Evolutionary conservation across 1,140 invertebrate species (phyloP).

Genomic region (Neelides sp.): DNA sequence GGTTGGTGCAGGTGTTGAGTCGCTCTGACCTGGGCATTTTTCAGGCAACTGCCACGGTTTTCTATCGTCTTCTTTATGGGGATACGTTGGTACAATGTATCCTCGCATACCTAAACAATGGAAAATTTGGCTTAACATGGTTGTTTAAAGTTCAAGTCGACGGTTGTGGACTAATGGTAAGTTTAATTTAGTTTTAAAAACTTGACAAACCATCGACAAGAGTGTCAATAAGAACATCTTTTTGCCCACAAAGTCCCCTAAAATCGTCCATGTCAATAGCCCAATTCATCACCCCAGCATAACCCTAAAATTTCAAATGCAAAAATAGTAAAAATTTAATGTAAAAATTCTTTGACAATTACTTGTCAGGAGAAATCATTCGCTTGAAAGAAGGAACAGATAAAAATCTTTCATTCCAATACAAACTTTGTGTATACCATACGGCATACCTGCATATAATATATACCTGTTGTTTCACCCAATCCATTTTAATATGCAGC

Average conservation of each 20-base stretch:
- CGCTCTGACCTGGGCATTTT: constrained; percentile 5
- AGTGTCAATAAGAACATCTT: constrained; percentile 56
- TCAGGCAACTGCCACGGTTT: no score
- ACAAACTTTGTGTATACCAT: no score
- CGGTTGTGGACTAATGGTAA: constrained; percentile 7
- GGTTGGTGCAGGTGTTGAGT: constrained; percentile 7
- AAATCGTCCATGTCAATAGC: constrained; percentile 80
- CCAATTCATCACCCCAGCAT: no score
- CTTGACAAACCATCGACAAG: constrained; percentile 45
- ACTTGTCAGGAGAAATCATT: no score
- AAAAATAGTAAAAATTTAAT: no score
- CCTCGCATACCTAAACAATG: constrained; percentile 44
- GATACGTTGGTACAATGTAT: constrained; percentile 57
- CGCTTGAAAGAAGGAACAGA: no score
- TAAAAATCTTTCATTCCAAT: no score
- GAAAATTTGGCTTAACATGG: neutral
- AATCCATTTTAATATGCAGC: constrained; percentile 75
- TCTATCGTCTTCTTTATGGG: no score
- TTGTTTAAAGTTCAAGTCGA: constrained; percentile 26
- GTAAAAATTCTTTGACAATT: no score
- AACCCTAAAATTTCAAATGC: no score
- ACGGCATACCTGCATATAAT: no score
- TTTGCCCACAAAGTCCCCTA: constrained; percentile 56
- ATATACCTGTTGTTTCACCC: constrained; percentile 63
- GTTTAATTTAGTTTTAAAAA: constrained; percentile 34